Evolutionary conservation across 2,113 vertebrate species (phyloP).

Genomic region (Paraplagusia blochii): DNA sequence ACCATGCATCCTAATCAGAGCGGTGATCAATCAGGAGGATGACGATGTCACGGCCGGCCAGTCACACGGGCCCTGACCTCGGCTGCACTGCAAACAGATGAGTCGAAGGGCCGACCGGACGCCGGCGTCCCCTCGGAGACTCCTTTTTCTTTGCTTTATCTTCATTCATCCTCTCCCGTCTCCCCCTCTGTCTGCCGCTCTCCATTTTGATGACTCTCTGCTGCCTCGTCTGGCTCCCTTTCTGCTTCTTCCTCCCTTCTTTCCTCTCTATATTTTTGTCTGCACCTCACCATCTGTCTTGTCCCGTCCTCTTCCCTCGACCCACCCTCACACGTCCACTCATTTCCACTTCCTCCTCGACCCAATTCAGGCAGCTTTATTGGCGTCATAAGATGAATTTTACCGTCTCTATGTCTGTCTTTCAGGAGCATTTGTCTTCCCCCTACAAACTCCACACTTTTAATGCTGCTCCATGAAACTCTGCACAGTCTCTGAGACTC

Average conservation of each 20-base stretch:
- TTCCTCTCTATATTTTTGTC: slow-evolving; percentile 51
- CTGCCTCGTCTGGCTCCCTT: slow-evolving; percentile 13
- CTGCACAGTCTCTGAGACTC: slow-evolving; percentile 11
- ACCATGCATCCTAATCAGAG: slow-evolving; percentile 62
- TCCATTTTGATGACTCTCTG: slow-evolving; percentile 53
- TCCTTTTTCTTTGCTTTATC: slow-evolving; percentile 15
- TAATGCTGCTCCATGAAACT: slow-evolving; percentile 34
- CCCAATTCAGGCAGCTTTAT: slow-evolving; percentile 65
- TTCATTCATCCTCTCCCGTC: slow-evolving; percentile 7
- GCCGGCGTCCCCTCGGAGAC: slow-evolving; percentile 37
- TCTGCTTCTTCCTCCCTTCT: slow-evolving; percentile 1
- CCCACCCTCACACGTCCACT: slow-evolving; percentile 25
- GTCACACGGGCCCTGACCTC: slow-evolving; percentile 57
- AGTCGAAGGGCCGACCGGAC: slow-evolving; percentile 11
- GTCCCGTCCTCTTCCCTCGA: slow-evolving; percentile 46
- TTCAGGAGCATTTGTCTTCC: slow-evolving; percentile 53
- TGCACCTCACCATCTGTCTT: slow-evolving; percentile 65
- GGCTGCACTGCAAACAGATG: slow-evolving; percentile 51
- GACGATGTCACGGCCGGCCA: slow-evolving; percentile 33
- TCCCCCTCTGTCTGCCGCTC: slow-evolving; percentile 19
- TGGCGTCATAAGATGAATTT: slow-evolving; percentile 68
- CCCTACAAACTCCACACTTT: slow-evolving; percentile 35
- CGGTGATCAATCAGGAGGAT: slow-evolving; percentile 56
- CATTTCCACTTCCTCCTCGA: slow-evolving; percentile 56
- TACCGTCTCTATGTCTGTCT: slow-evolving; percentile 44